These are phyloP conservation scores for human (Homo sapiens) DNA, from an alignment of 2,113 vertebrate genomes.

Conservation along the genomic window GRCh38 chr1:176441501-176442000, in stretches of 20 bases:
- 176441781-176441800: slow-evolving; percentile 15
- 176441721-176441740: background rate
- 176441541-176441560: background rate
- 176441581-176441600: background rate
- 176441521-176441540: background rate
- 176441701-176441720: background rate
- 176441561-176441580: background rate
- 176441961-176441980: background rate
- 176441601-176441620: background rate
- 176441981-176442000: background rate
- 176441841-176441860: background rate
- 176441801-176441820: slow-evolving; percentile 48
- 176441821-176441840: slow-evolving; percentile 24
- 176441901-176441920: background rate
- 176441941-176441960: background rate
- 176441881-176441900: background rate
- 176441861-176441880: background rate
- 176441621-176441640: background rate
- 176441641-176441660: background rate
- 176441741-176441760: background rate
- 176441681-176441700: slow-evolving; percentile 18
- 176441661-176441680: background rate
- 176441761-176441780: background rate
- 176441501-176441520: background rate
- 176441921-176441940: background rate